Base-by-base conservation (phyloP, 2,888 invertebrate genomes). In the Andrena haemorrhoa region DNA sequence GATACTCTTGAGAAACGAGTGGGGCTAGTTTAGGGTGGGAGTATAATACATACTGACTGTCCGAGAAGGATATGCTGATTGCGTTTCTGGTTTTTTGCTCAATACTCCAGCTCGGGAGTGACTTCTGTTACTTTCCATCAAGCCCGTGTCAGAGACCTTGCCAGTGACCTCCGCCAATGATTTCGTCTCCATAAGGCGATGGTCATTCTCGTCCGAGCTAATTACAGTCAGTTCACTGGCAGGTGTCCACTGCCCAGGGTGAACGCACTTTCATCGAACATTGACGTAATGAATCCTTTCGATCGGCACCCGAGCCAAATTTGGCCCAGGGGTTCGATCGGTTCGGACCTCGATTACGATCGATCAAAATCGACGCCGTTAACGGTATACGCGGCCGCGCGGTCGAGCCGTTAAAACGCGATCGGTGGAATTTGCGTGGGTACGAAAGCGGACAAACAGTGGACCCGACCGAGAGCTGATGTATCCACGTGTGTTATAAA, bases 401-500 rank as follows among this genome's bases (percentile, higher is more conserved):
- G 33, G 29, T 33, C 41, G 31, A 20, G 20, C n/a, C 20, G 58
- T 60, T 72, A 41, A 66, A 79, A 72, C 69, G 60, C 10, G 70
- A 76, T 49, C 7, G 49, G n/a, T 65, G 82, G 84, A 84, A 86
- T 89, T 87, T 75, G 86, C 87, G 88, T 89, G 88, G 86, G 84
- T 86, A 83, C 77, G 70, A 73, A 79, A 83, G 85, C 83, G 86
- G 79, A 83, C 82, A 76, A 86, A 79, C 78, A 66, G 78, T 56
- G 80, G 75, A 69, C 83, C 79, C 58, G 51, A 66, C 66, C 75
- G 63, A 29, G 47, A 31, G 35, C 58, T 58, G 68, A 75, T 63
- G 71, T 74, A 76, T 66, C 72, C 56, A 23, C 23, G 61, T 64
- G 63, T 49, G 74, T 83, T 77, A 82, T 79, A 86, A 89, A 90